A percentile compares a stretch with the other conserved stretches of the same genome.
Conservation (phyloP, 2,113 vertebrate species). For the Desmodus rotundus region DNA sequence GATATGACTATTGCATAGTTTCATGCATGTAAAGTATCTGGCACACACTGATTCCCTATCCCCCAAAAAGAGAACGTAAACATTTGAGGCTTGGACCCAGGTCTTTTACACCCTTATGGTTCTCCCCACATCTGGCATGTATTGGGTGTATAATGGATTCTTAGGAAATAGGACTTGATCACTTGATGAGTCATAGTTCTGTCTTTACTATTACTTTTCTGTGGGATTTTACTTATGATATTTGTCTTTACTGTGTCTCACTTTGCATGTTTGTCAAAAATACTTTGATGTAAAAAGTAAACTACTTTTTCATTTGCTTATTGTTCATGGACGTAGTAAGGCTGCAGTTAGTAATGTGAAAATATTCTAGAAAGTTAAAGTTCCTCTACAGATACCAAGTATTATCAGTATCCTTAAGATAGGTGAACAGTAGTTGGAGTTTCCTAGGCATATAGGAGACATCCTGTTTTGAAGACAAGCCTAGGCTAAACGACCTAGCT, state of each 20-base stretch:
- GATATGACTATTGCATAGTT: neutral
- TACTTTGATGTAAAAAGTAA: no score
- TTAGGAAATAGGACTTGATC: neutral
- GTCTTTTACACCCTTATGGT: neutral
- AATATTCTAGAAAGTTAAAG: slow-evolving; percentile 21
- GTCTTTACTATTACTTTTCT: neutral
- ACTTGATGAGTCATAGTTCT: neutral
- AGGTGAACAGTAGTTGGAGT: neutral
- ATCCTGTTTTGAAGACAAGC: neutral
- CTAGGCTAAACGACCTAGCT: neutral
- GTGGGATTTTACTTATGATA: neutral
- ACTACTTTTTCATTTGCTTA: neutral
- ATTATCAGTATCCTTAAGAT: neutral
- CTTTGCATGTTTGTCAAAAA: neutral
- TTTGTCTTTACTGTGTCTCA: neutral
- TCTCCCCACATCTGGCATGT: neutral
- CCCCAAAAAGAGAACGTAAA: neutral
- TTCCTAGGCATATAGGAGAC: neutral
- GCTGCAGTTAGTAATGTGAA: neutral
- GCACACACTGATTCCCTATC: neutral
- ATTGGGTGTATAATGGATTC: neutral
- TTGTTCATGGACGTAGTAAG: neutral
- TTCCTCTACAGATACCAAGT: neutral
- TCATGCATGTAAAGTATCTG: neutral
- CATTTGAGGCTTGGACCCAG: neutral